Conservation (phyloP, 2,113 vertebrate genomes). For the Trinectes maculatus region DNA sequence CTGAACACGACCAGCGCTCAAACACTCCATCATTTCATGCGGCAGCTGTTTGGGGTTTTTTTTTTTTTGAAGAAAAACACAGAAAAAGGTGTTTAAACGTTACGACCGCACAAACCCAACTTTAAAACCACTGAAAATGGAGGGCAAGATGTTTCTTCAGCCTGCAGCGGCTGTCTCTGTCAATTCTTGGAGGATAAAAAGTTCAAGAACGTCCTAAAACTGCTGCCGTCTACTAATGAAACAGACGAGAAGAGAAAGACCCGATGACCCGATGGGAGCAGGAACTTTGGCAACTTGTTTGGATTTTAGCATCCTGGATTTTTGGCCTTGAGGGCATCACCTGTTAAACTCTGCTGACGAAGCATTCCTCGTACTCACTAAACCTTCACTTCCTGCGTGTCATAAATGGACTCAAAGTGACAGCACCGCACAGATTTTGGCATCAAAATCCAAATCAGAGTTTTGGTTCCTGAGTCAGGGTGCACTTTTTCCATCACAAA, state of each 20-base stretch:
- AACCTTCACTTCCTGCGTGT: neutral
- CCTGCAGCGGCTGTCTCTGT: slow-evolving; percentile 4
- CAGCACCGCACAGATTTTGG: slow-evolving; percentile 32
- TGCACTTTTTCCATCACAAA: slow-evolving; percentile 64
- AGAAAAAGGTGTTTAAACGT: slow-evolving; percentile 36
- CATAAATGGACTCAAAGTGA: slow-evolving; percentile 37
- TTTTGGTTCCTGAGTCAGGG: slow-evolving; percentile 70
- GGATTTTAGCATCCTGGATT: slow-evolving; percentile 30
- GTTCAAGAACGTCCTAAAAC: neutral
- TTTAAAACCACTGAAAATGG: slow-evolving; percentile 4
- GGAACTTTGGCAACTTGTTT: slow-evolving; percentile 22
- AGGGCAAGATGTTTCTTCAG: slow-evolving; percentile 7
- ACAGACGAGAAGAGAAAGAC: neutral
- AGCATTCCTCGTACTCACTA: slow-evolving; percentile 35
- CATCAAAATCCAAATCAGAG: no score
- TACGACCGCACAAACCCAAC: slow-evolving; percentile 15
- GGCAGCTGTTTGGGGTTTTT: slow-evolving; percentile 60
- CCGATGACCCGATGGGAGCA: slow-evolving; percentile 12
- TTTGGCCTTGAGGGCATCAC: slow-evolving; percentile 61
- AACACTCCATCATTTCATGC: slow-evolving; percentile 24
- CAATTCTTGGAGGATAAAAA: neutral
- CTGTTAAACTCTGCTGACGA: slow-evolving; percentile 57
- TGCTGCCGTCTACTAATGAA: neutral
- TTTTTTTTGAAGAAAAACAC: slow-evolving; percentile 46
- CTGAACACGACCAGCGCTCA: slow-evolving; percentile 47